Conservation (phyloP, 2,113 vertebrate species). For the Macaca nemestrina region DNA sequence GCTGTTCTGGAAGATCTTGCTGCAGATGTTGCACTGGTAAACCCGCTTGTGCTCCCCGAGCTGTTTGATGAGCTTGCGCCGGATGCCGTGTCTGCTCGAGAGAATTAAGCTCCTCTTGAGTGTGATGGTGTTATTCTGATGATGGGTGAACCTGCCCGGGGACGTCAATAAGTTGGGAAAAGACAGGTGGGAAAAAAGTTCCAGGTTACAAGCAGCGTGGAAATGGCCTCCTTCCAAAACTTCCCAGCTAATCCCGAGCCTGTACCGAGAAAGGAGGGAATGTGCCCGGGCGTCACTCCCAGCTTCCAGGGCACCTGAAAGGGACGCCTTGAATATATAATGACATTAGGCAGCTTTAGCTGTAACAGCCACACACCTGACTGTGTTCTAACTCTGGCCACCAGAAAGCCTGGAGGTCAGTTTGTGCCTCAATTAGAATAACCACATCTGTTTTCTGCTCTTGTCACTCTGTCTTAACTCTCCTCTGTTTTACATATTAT, state of each 20-base stretch:
- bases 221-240: too few species aligned
- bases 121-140: constrained; percentile 78
- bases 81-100: constrained; percentile 85
- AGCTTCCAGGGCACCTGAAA: rapidly evolving
- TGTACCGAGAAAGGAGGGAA: rapidly evolving
- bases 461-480: background rate
- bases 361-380: rapidly evolving
- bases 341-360: rapidly evolving
- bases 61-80: constrained; percentile 86
- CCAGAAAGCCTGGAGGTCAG: rapidly evolving
- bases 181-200: rapidly evolving
- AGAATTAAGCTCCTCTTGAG: constrained; percentile 86
- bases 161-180: constrained; percentile 28
- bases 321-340: rapidly evolving
- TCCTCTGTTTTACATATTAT: background rate
- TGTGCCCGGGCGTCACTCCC: rapidly evolving
- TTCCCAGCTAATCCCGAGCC: rapidly evolving
- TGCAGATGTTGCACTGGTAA: constrained; percentile 95
- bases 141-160: constrained; percentile 84
- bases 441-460: too few species aligned
- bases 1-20: constrained; percentile 98
- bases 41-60: constrained; percentile 94
- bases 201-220: background rate
- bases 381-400: too few species aligned
- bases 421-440: rapidly evolving